Evolutionary conservation across 2,113 vertebrate genomes (phyloP), one percentile per base, ranked within the genome.

Genomic region (Colistium nudipinnis): DNA sequence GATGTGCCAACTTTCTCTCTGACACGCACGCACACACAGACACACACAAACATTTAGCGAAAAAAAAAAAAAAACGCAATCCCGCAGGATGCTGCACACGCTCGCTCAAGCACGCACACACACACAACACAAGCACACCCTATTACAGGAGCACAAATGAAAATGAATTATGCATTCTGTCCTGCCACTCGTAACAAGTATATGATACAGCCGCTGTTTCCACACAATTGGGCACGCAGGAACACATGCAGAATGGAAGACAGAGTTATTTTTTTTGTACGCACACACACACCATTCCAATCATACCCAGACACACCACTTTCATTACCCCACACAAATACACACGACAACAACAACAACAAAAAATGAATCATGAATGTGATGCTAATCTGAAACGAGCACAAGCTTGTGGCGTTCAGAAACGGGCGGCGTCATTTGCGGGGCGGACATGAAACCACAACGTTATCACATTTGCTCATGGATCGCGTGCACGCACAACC

Each of bases 121-220:
- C 62, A 43, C 33, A 39, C 74, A 74, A 48, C 7, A 59, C 52
- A 64, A 62, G 68, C 60, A 67, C 61, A 74, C 56, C 55, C 65
- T 45, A 86, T 88, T 82, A 85, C 76, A 85, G 70, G 43, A 63
- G 74, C 77, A 84, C 81, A 89, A 92, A 92, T 93, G 90, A 92
- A 91, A 91, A 93, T 91, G 87, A 91, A 92, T 89, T 88, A 91
- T 92, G 84, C 77, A 92, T 92, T 88, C 83, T 90, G 63, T 62
- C 76, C 80, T 86, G 83, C 80, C 86, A 79, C 83, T 86, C 51
- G 62, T 82, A 78, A 83, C 78, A 80, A 86, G 81, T 87, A 66
- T 86, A 80, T 83, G 85, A 86, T 84, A 70, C 85, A 82, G 83
- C 70, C 67, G 49, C 76, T 65, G 69, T 83, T 90, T 88, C 77